Evolutionary conservation across 2,888 invertebrate genomes (phyloP).

Genomic region (Diarsia brunnea): DNA sequence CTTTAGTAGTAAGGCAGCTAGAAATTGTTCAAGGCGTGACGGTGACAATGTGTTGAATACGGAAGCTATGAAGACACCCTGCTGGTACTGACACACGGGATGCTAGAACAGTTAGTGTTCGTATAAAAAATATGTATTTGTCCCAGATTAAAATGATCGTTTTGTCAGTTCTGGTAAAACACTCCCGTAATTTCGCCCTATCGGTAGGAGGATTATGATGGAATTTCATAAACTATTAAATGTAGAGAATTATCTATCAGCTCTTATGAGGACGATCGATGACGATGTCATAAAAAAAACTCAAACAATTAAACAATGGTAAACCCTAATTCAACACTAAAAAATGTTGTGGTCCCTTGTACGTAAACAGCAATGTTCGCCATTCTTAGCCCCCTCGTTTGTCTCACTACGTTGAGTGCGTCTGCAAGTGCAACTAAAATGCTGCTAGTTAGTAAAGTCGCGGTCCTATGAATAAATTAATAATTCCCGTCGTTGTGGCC

Average conservation of each 20-base stretch:
- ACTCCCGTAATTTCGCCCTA: neutral
- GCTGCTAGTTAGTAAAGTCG: constrained; percentile 51
- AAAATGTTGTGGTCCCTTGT: neutral
- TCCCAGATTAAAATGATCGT: neutral
- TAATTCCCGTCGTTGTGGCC: constrained; percentile 41
- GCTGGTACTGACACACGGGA: constrained; percentile 45
- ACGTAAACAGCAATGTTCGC: neutral
- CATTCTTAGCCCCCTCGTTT: constrained; percentile 4
- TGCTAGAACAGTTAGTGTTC: neutral
- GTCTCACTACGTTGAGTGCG: constrained; percentile 25
- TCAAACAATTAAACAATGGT: neutral
- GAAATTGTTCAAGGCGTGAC: constrained; percentile 8
- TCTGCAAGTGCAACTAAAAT: constrained; percentile 56
- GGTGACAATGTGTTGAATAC: constrained; percentile 49
- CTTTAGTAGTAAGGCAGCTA: constrained; percentile 24
- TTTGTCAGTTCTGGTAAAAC: neutral
- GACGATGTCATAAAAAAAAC: neutral
- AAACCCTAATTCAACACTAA: neutral
- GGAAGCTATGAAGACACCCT: neutral
- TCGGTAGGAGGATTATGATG: neutral
- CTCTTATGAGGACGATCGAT: neutral
- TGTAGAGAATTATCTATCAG: neutral
- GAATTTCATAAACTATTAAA: neutral
- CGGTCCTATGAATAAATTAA: constrained; percentile 65
- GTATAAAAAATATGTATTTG: neutral